These are phyloP conservation scores for Mesochorus sp. DNA, from an alignment of 2,888 invertebrate genomes.

Conservation along the genomic window DNA sequence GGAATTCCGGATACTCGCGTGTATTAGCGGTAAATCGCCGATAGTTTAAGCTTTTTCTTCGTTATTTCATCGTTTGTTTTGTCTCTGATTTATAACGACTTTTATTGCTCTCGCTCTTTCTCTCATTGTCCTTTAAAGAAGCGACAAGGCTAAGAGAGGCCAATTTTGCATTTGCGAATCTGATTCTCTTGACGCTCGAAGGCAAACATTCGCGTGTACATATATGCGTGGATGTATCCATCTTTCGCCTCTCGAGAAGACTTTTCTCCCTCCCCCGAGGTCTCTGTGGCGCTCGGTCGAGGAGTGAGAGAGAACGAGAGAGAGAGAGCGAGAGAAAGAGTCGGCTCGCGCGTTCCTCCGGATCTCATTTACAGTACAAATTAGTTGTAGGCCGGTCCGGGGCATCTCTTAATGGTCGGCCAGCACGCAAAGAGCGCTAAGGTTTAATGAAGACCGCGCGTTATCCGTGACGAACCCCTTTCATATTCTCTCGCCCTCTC, in stretches of 20 bases:
- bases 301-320: constrained; percentile 4
- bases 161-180: not conserved
- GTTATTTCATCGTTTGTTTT: too few species aligned
- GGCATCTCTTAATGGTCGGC: constrained; percentile 75
- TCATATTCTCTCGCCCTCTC: constrained; percentile 47
- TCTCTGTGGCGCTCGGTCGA: constrained; percentile 51
- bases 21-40: too few species aligned
- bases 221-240: not conserved
- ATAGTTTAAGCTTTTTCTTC: too few species aligned
- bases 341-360: constrained; percentile 69
- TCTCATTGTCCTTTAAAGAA: not conserved
- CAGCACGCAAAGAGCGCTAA: constrained; percentile 77
- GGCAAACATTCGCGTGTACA: not conserved
- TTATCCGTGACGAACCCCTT: constrained; percentile 78
- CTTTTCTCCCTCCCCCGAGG: constrained; percentile 61
- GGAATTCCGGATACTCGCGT: too few species aligned
- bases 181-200: not conserved
- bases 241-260: constrained; percentile 35
- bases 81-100: too few species aligned
- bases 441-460: constrained; percentile 80
- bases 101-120: not conserved
- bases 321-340: not conserved
- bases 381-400: constrained; percentile 77
- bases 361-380: constrained; percentile 81
- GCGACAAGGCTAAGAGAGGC: not conserved